Evolutionary conservation across 2,888 invertebrate species (phyloP).

Genomic region (Drosophila cognata): DNA sequence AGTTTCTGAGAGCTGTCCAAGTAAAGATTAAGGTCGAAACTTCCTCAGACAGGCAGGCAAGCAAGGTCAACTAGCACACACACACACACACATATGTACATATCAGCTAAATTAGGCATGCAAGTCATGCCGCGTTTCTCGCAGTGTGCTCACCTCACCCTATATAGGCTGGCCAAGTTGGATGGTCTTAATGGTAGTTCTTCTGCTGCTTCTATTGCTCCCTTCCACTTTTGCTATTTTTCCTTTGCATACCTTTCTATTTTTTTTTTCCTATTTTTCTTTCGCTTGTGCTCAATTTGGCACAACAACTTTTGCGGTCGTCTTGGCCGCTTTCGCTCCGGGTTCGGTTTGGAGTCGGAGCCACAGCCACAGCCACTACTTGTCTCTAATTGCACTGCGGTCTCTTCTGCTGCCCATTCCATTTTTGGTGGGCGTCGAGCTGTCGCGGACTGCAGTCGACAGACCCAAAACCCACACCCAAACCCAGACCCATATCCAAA

Average conservation of each 20-base stretch:
- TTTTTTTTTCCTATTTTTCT: neutral
- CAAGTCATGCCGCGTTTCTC: neutral
- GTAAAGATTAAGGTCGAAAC: slow-evolving; percentile 1
- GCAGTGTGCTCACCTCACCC: slow-evolving; percentile 1
- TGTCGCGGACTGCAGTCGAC: slow-evolving; percentile 25
- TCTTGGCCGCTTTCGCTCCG: slow-evolving; percentile 50
- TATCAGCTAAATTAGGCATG: neutral
- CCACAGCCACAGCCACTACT: slow-evolving; percentile 7
- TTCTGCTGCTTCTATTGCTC: slow-evolving; percentile 8
- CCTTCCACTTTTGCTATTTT: slow-evolving; percentile 29
- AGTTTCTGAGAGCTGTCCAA: neutral
- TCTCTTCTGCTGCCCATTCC: slow-evolving; percentile 59
- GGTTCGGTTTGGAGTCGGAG: slow-evolving; percentile 20
- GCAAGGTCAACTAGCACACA: neutral
- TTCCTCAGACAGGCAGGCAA: neutral
- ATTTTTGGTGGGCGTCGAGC: slow-evolving; percentile 68
- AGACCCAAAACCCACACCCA: slow-evolving; percentile 24
- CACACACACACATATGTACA: neutral
- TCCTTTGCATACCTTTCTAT: slow-evolving; percentile 30
- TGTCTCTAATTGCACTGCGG: slow-evolving; percentile 28
- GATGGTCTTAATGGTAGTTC: slow-evolving; percentile 27
- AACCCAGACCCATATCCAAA: slow-evolving; percentile 8
- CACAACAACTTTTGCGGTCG: slow-evolving; percentile 52
- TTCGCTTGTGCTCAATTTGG: slow-evolving; percentile 48
- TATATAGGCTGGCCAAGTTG: slow-evolving; percentile 13